Percentiles rank a stretch among this genome's conserved stretches.
Evolutionary conservation across 2,888 invertebrate genomes (phyloP).

Genomic region (Temnothorax ravouxi): DNA sequence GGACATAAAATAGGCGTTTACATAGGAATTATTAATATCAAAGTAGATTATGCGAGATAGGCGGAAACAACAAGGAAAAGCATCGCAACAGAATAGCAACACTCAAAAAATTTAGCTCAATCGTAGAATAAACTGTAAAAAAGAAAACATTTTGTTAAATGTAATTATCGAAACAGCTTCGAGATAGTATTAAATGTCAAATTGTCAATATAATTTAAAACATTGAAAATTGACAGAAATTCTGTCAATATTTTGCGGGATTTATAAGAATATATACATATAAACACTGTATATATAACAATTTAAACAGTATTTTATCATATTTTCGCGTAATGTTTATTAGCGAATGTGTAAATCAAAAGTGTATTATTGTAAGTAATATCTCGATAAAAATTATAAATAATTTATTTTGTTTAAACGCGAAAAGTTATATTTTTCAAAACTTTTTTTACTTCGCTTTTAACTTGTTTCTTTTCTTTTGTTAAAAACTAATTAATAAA

Average conservation of each 20-base stretch:
- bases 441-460: background rate
- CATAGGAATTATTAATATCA: constrained; percentile 27
- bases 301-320: background rate
- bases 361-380: background rate
- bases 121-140: background rate
- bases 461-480: background rate
- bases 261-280: background rate
- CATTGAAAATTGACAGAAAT: background rate
- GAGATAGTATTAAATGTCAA: background rate
- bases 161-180: background rate
- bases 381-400: background rate
- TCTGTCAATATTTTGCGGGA: background rate
- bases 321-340: background rate
- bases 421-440: background rate
- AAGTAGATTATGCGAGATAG: background rate
- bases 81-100: background rate
- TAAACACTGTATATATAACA: background rate
- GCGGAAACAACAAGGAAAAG: background rate
- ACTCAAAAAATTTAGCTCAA: background rate
- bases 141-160: background rate
- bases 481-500: background rate
- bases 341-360: background rate
- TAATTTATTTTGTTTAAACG: background rate
- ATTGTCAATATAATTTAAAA: background rate
- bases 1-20: background rate